Base-by-base conservation (phyloP, 2,797 vertebrate genomes). In the Molossus molossus region DNA sequence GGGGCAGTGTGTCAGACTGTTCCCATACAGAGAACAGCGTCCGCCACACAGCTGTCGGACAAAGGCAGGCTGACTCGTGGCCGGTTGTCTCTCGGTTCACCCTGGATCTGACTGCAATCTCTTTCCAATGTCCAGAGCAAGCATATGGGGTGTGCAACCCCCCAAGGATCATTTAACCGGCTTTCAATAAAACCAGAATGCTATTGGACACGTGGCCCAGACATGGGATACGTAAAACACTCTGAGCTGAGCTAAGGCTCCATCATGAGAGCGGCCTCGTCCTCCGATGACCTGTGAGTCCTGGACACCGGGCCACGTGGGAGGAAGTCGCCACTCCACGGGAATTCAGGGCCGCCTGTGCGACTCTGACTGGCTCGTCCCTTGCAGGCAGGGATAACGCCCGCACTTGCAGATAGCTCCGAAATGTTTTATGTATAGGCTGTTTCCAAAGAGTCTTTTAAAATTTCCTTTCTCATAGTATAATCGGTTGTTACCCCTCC, bases 371-470 rank as follows among this genome's bases (percentile, higher is more conserved):
- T 97, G 95, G 98, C 97, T 65, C 1, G 83, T 53, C 69, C 87
- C 81, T 55, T n/a, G 65, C 76, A 73, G 9, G 0, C 45, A 95
- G 73, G 83, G 62, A 75, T 90, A 73, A 93, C 94, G 77, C 82
- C 81, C 95, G 79, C 90, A 69, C 93, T 92, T 96, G 87, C 90
- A 96, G 91, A 82, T 53, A 95, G 91, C 73, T 95, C 94, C 80
- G 80, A 95, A 95, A 96, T 96, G 95, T 97, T 97, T 97, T 97
- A 96, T 97, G 96, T 90, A 96, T 91, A 90, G 4, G 65, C 89
- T 97, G 64, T 96, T 96, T 96, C 91, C 93, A 93, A 96, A 97
- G 93, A 96, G 93, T 96, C 95, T 97, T 97, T 97, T 92, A 95
- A 96, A 96, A 87, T 95, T 96, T 94, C 90, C 90, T 93, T 97